These are phyloP conservation scores for Stenichneumon culpator DNA, from an alignment of 2,888 invertebrate genomes.

Conservation along the genomic window DNA sequence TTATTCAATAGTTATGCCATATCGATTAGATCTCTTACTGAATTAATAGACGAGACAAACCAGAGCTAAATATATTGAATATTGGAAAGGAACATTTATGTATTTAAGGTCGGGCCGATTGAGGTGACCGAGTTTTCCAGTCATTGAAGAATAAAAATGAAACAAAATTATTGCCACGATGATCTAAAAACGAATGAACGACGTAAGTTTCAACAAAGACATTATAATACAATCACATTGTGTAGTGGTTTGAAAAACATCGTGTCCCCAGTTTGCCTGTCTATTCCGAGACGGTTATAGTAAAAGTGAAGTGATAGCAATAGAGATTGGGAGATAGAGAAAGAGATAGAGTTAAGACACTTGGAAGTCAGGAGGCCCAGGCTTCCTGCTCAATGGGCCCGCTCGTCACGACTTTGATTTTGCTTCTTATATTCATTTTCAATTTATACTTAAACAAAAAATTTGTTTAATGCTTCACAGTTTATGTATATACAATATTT, in stretches of 20 bases:
- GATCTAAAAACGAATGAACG: slow-evolving; percentile 49
- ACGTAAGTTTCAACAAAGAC: slow-evolving; percentile 39
- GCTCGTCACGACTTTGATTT: slow-evolving; percentile 79
- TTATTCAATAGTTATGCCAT: slow-evolving; percentile 80
- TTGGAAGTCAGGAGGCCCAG: slow-evolving; percentile 82
- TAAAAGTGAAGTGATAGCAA: slow-evolving; percentile 66
- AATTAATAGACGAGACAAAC: slow-evolving; percentile 79
- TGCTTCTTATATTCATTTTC: slow-evolving; percentile 77
- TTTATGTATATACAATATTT: slow-evolving; percentile 76
- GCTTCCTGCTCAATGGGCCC: slow-evolving; percentile 75
- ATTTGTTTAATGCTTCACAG: slow-evolving; percentile 66
- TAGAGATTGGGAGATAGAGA: slow-evolving; percentile 66
- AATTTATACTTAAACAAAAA: slow-evolving; percentile 74
- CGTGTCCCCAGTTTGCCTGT: slow-evolving; percentile 74
- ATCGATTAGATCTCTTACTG: slow-evolving; percentile 79
- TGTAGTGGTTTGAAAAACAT: slow-evolving; percentile 17
- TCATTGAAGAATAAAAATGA: neutral
- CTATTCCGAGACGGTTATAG: slow-evolving; percentile 76
- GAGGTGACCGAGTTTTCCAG: neutral
- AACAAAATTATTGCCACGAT: slow-evolving; percentile 14
- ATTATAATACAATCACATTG: slow-evolving; percentile 55
- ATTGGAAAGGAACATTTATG: slow-evolving; percentile 25
- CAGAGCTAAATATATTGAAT: slow-evolving; percentile 71
- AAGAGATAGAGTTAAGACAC: slow-evolving; percentile 80
- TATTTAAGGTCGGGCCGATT: neutral